Evolutionary conservation across 1,140 invertebrate genomes (phyloP), one percentile per base, ranked within the genome.

Genomic region (Whitmania pigra): DNA sequence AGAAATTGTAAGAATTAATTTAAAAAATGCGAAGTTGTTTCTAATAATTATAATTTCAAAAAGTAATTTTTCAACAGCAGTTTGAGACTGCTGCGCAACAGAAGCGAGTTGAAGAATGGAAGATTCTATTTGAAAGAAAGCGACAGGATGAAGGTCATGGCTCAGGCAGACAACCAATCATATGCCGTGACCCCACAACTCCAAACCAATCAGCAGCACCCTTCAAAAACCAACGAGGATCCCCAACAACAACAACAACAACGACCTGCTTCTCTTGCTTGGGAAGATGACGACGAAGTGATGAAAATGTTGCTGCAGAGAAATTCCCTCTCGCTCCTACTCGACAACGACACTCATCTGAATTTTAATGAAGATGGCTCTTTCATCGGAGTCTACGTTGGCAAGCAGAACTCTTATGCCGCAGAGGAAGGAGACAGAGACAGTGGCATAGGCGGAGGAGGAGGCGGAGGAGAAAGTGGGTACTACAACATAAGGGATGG

Each of bases 181-280:
- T 49, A 49, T 13, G 43, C 43, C 13, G 43, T 31, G 22, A 63
- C 57, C 11, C 29, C 57, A 6, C 29, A 22, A 22, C 57, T 63
- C 9, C 22, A 63, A n/a, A 31, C 22, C 57, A 22, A 22, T 25
- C 57, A 63, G 9, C 57, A 3, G 15, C 57, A 63, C 29, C 57
- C 57, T 13, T 18, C 11, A 63, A 63, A 25, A 22, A 7, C 7
- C 22, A 22, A 20, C 57, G 22, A 63, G 29, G 22, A 63, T 25
- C 57, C 11, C 29, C 57, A 63, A 63, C 57, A 63, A n/a, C 57
- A 63, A 63, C 57, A 63, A 17, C 57, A 13, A 63, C 57, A 63
- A 63, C 57, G 29, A 63, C 57, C 57, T 63, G 11, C 57, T 11
- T 63, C 57, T 63, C 57, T 63, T 20, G 57, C 57, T 20, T 63